Conservation (phyloP, 2,888 invertebrate species). For the Meta bourneti region DNA sequence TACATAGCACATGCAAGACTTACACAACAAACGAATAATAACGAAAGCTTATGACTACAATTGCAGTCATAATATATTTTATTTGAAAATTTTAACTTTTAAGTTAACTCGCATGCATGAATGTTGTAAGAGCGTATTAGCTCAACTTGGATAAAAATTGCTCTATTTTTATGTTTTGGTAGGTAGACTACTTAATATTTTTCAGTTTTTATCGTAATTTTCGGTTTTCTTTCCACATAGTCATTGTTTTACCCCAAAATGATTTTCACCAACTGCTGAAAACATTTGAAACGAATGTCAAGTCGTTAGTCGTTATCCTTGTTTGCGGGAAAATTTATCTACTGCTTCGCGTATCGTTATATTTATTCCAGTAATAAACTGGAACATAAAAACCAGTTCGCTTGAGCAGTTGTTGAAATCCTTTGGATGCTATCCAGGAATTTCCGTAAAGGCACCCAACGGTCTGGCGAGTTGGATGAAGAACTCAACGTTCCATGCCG, state of each 20-base stretch:
- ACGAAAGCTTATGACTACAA: no score
- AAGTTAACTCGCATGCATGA: no score
- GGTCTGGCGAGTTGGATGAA: background rate
- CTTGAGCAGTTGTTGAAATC: background rate
- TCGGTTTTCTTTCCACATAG: no score
- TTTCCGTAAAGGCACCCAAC: background rate
- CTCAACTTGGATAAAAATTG: no score
- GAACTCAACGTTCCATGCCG: background rate
- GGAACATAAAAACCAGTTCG: background rate
- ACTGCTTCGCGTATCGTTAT: background rate
- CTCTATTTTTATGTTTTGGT: no score
- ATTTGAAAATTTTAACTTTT: no score
- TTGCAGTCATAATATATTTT: no score
- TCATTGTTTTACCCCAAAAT: background rate
- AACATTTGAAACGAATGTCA: background rate
- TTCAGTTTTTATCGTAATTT: no score
- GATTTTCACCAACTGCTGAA: background rate
- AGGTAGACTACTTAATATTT: no score
- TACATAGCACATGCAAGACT: no score
- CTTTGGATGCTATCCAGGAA: background rate
- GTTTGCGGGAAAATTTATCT: background rate
- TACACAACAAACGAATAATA: no score
- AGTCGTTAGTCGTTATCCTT: background rate
- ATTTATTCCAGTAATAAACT: background rate
- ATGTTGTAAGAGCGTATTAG: no score